Conservation (phyloP, 37 sponge, comb jelly and placozoan species). For the Dysidea cf. avara region DNA sequence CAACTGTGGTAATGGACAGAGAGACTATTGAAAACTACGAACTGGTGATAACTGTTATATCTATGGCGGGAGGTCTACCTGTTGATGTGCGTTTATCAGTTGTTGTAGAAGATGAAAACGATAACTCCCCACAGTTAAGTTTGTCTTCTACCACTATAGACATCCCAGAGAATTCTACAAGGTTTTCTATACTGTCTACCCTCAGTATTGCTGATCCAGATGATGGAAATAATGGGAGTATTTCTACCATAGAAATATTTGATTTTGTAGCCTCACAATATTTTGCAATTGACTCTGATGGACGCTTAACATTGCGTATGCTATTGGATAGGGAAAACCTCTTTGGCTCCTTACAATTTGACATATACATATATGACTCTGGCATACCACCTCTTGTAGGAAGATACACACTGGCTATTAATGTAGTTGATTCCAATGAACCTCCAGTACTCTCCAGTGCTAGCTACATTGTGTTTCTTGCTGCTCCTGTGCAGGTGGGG, state of each 20-base stretch:
- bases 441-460: constrained; percentile 35
- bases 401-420: constrained; percentile 16
- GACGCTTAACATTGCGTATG: constrained; percentile 12
- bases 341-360: constrained; percentile 21
- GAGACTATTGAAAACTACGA: constrained; percentile 35
- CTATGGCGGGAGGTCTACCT: constrained; percentile 4
- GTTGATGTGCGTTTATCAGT: constrained; percentile 30
- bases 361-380: constrained; percentile 36
- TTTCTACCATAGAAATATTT: constrained; percentile 18
- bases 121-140: constrained; percentile 45
- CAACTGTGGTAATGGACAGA: constrained; percentile 47
- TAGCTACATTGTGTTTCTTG: constrained; percentile 30
- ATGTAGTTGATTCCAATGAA: constrained; percentile 52
- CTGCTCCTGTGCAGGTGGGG: constrained; percentile 26
- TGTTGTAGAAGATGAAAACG: constrained; percentile 49
- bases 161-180: constrained; percentile 32
- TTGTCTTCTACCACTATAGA: background rate
- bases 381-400: constrained; percentile 32
- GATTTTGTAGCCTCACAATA: constrained; percentile 25
- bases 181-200: background rate
- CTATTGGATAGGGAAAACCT: constrained; percentile 36
- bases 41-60: constrained; percentile 47
- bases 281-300: constrained; percentile 30
- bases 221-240: constrained; percentile 28
- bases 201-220: constrained; percentile 40